Conservation (phyloP, 1,140 invertebrate species). For the Venustaconcha ellipsiformis region DNA sequence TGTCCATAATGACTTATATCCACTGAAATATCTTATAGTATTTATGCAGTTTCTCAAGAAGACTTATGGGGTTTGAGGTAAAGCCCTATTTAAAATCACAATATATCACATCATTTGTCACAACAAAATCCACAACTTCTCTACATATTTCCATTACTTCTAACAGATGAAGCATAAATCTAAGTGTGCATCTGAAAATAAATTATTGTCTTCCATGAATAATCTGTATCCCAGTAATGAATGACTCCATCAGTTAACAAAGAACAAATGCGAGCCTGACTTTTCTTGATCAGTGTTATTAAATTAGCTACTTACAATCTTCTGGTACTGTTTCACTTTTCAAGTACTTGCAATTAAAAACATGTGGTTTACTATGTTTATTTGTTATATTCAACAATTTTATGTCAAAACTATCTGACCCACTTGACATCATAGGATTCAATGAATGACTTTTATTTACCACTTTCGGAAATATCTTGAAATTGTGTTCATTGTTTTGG, state of each 20-base stretch:
- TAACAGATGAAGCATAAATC: conserved; percentile 9
- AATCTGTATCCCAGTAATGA: not conserved
- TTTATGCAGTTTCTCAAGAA: too few relatives aligned
- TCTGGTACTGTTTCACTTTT: not conserved
- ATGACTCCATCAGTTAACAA: conserved; percentile 12
- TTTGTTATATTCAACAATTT: too few relatives aligned
- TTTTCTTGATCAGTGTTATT: conserved; percentile 7
- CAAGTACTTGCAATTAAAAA: not conserved
- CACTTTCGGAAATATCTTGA: too few relatives aligned
- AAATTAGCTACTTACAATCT: conserved; percentile 12
- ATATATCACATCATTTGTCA: not conserved
- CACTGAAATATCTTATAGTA: too few relatives aligned
- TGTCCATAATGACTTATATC: too few relatives aligned
- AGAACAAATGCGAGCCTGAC: not conserved
- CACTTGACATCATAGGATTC: too few relatives aligned
- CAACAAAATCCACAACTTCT: not conserved
- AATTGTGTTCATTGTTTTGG: too few relatives aligned
- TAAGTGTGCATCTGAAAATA: conserved; percentile 12
- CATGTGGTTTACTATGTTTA: too few relatives aligned
- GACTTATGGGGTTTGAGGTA: too few relatives aligned
- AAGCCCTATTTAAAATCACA: too few relatives aligned
- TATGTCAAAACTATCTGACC: too few relatives aligned
- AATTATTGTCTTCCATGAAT: conserved; percentile 5
- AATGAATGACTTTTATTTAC: too few relatives aligned
- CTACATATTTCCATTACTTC: conserved; percentile 14